Base-by-base conservation (phyloP, 2,888 invertebrate genomes). In the Heliconius erato region DNA sequence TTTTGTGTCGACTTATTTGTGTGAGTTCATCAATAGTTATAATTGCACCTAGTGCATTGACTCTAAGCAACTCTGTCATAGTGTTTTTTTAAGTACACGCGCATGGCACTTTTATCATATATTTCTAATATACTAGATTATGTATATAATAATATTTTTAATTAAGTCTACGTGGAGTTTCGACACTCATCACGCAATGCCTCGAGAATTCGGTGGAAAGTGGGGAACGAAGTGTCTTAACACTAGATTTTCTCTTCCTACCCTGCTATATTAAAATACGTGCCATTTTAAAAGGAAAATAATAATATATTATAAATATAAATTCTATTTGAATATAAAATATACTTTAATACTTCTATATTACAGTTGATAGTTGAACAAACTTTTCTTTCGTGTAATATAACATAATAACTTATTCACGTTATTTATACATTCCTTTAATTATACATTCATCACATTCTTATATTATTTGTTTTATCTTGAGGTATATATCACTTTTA, bases 41-140 rank as follows among this genome's bases (percentile, higher is more conserved):
- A 74, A 59, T 59, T 59, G 59, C 59, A 59, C 74, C 23, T 12
- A 74, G 74, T 59, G 59, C 74, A 59, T 54, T 74, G 74, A 74
- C 74, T 74, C 59, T 28, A 3, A 71, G n/a, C 35, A 1, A 11
- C 7, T 59, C n/a, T 65, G 26, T 26, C n/a, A 40, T 2, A 54
- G 5, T 54, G 49, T 54, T 59, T 23, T 59, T 16, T n/a, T 19
- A 11, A n/a, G 11, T 63, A n/a, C 63, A 54, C 19, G 54, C 54
- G 23, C 23, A 54, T 23, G 19, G 7, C 23, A 23, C 54, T 54
- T 19, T 6, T 49, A 49, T 49, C 49, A 19, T 19, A 49, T 49
- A 16, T 49, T 49, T 16, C 49, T 49, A n/a, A n/a, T n/a, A n/a
- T n/a, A 49, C 3, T 16, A 49, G 4, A 0, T 49, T 49, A 49